These are phyloP conservation scores for Macrophya alboannulata DNA, from an alignment of 2,888 invertebrate genomes.

Conservation along the genomic window DNA sequence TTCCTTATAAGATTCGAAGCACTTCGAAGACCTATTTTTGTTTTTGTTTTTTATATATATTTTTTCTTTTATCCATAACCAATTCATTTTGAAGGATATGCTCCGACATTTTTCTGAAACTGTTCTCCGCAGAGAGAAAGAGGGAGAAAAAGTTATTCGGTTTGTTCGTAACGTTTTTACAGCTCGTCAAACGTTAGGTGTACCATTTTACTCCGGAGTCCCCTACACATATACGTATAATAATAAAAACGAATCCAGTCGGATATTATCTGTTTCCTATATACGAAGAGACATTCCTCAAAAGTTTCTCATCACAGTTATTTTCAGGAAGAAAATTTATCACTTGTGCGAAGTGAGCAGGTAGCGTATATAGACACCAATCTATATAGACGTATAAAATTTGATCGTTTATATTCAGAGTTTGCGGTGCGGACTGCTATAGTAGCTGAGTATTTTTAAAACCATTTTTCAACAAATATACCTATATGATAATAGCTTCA, in stretches of 20 bases:
- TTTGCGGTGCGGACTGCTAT: background rate
- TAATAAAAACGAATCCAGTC: constrained; percentile 3
- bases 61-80: background rate
- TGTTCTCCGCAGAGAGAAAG: background rate
- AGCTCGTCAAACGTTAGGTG: constrained; percentile 4
- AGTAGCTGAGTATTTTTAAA: background rate
- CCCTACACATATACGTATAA: background rate
- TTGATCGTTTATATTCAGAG: constrained; percentile 33
- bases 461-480: background rate
- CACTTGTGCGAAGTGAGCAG: background rate
- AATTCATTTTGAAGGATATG: background rate
- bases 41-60: background rate
- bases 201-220: background rate
- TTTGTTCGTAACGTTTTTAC: constrained; percentile 18
- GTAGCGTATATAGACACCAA: background rate
- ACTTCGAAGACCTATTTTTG: background rate
- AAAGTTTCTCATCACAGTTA: background rate
- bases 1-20: constrained; percentile 3
- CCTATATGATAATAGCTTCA: background rate
- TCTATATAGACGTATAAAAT: constrained; percentile 9
- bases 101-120: background rate
- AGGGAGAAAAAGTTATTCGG: background rate
- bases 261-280: background rate
- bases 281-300: background rate
- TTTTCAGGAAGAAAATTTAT: constrained; percentile 10